Base-by-base conservation (phyloP, 1,140 invertebrate genomes). In the Gryllus bimaculatus region DNA sequence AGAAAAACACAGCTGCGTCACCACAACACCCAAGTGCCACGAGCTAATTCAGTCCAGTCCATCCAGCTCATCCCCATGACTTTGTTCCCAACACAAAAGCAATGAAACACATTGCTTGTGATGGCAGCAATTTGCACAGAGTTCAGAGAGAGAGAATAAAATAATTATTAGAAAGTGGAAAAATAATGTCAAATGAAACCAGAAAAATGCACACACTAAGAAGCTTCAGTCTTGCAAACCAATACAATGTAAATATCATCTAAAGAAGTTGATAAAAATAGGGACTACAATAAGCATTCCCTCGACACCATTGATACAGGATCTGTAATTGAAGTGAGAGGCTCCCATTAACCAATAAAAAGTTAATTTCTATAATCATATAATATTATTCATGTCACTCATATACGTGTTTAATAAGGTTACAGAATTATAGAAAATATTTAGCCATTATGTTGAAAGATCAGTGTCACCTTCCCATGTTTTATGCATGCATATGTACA, bases 1-100 rank as follows among this genome's bases (percentile, higher is more conserved):
- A 88, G 84, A 88, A 85, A 82, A 82, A 84, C 78, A 81, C 48
- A 78, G 20, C 76, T 77, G 76, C 48, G 8, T 47, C 48, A 47
- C 47, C 54, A 75, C 73, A 18, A 78, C 26, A 47, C 39, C 78
- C 54, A 47, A 77, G 48, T 48, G 76, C 76, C 76, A 20, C 54
- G 10, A 66, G 54, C 18, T 39, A 39, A 39, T 66, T 66, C 18
- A 66, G 54, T 66, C 54, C 54, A 66, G 54, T 66, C 54, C 54
- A 66, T 66, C 54, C 18, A 10, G 10, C n/a, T 66, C 54, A 66
- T 13, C 54, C 54, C 54, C 18, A 66, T 13, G 54, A 66, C 18
- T 10, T 66, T 13, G 54, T 18, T 66, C 18, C 54, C 54, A 66
- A 66, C 54, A 66, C 54, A 66, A 18, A 18, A 66, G 54, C 18